A percentile compares a stretch with the other conserved stretches of the same genome.
Conservation (phyloP, 2,888 invertebrate species). For the Sphaerophoria taeniata region DNA sequence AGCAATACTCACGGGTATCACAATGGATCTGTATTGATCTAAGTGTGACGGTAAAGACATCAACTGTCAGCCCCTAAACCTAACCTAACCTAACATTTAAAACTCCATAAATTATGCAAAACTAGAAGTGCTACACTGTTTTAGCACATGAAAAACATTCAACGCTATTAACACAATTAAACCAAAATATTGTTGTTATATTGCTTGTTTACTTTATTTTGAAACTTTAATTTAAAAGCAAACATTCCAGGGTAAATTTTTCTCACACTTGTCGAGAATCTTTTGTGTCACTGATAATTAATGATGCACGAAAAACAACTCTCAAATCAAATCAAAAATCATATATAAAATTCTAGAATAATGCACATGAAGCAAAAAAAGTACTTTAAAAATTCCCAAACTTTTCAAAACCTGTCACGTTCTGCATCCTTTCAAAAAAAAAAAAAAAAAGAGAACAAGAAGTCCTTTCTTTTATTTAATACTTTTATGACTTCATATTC, state of each 20-base stretch:
- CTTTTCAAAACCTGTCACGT: slow-evolving; percentile 14
- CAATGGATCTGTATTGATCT: too few relatives aligned
- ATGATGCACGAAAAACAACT: background rate
- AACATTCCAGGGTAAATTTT: too few relatives aligned
- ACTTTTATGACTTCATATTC: slow-evolving; percentile 57
- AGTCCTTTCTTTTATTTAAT: slow-evolving; percentile 55
- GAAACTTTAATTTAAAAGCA: background rate
- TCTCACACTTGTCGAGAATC: background rate
- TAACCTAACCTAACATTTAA: too few relatives aligned
- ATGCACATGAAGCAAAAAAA: slow-evolving; percentile 32
- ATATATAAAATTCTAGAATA: background rate
- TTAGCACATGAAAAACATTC: slow-evolving; percentile 21
- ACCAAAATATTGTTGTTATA: background rate
- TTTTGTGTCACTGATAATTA: background rate
- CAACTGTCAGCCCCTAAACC: too few relatives aligned
- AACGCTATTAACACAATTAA: slow-evolving; percentile 31
- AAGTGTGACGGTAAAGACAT: too few relatives aligned
- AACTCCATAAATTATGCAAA: slow-evolving; percentile 68
- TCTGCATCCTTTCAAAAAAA: background rate
- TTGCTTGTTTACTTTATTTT: background rate
- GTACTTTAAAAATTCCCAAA: background rate
- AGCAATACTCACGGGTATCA: too few relatives aligned
- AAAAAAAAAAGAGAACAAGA: too few relatives aligned
- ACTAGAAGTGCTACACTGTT: slow-evolving; percentile 18
- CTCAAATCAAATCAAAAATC: background rate